Evolutionary conservation across 2,888 invertebrate species (phyloP), one percentile per base, ranked within the genome.

Genomic region (Odontocolon sp.): DNA sequence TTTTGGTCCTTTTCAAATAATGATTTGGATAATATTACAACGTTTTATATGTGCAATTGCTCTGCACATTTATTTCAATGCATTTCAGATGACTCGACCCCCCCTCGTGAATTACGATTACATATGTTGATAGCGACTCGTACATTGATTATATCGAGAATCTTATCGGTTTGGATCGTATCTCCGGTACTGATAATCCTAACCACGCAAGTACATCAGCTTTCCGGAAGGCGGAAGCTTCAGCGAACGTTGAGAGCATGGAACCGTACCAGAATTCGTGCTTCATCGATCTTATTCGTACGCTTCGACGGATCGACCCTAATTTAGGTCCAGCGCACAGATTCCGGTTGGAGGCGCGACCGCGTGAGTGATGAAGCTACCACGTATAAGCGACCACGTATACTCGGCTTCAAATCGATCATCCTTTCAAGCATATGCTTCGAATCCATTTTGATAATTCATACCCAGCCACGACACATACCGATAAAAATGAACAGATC

Each of bases 261-360:
- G 56, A 40, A 47, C 63, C 67, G 63, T 57, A 61, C 47, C 64
- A 70, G 50, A 72, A 73, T 70, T 70, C 54, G 74, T 61, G 64
- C 75, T 70, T 81, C 78, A 79, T 80, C 82, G 81, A 79, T 83
- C 81, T 84, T 82, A 83, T 79, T 79, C 67, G 67, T 79, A 80
- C 78, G 77, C 74, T 71, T 23, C 47, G 67, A 72, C 54, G 77
- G 72, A 80, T 80, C 50, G 73, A 75, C 80, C 74, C 77, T 81
- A 81, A 83, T 83, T 83, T 80, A 77, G 70, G 74, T 72, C 59
- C 59, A 69, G 63, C 68, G 75, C 73, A 67, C 73, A 78, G 67
- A 66, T 63, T 76, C 72, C 66, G 74, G 72, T 68, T 69, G 64
- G 69, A 73, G 73, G 66, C 59, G 67, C 50, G 36, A 78, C 31